phyloP scores from a whole-genome alignment of 2,888 invertebrate species.

The Drosophila pegasa region DNA sequence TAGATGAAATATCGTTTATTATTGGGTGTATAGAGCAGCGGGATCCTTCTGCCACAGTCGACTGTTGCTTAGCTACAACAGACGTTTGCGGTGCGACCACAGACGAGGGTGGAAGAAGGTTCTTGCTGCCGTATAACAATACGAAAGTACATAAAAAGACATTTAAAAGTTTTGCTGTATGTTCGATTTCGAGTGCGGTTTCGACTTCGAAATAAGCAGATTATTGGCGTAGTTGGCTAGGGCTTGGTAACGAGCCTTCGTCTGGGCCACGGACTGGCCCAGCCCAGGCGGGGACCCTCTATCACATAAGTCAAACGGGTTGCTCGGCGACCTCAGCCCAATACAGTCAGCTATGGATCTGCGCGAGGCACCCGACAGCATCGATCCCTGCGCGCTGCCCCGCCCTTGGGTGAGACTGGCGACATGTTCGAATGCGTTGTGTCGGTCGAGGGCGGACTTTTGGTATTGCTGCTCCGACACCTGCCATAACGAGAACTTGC shows the following conservation, averaged over 20 bases:
- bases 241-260: constrained; percentile 7
- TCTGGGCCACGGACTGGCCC: background rate
- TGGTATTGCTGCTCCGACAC: constrained; percentile 6
- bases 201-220: constrained; percentile 7
- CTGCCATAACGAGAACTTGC: constrained; percentile 38
- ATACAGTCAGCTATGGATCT: background rate
- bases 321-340: background rate
- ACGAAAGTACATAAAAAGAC: background rate
- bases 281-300: background rate
- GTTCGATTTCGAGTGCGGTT: constrained; percentile 8
- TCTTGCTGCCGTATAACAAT: background rate
- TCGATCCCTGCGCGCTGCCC: background rate
- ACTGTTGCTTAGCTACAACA: constrained; percentile 12
- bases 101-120: constrained; percentile 14
- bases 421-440: constrained; percentile 9
- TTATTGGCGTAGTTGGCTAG: constrained; percentile 20
- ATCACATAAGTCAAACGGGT: background rate
- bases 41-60: constrained; percentile 6
- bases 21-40: background rate
- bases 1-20: constrained; percentile 9
- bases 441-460: constrained; percentile 11
- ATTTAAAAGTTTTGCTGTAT: background rate
- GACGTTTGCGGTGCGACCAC: background rate
- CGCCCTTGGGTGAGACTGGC: too few relatives aligned
- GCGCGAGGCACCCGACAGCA: constrained; percentile 2